phyloP scores from a whole-genome alignment of 2,113 vertebrate species.

The Rhynchopsitta pachyrhyncha region DNA sequence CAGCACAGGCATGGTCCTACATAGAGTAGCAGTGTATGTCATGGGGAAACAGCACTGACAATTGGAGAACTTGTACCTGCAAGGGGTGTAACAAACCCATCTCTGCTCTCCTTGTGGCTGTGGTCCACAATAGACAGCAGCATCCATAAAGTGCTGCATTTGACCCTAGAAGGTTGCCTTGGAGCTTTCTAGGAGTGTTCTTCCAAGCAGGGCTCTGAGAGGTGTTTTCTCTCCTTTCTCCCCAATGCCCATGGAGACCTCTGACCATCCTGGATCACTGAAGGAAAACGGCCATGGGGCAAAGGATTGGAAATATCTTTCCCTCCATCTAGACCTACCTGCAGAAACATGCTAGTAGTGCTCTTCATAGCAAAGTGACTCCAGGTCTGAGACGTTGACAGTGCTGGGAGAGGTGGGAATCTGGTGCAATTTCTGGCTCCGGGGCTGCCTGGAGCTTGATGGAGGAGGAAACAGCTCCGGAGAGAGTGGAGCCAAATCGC shows the following conservation, averaged over 20 bases:
- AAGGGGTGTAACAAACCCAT: not conserved
- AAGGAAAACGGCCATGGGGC: not conserved
- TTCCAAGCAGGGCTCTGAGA: not conserved
- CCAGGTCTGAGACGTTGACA: not conserved
- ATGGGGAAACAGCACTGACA: not conserved
- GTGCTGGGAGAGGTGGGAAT: not conserved
- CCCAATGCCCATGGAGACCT: not conserved
- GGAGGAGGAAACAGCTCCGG: not conserved
- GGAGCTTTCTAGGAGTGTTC: not conserved
- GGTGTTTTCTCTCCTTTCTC: not conserved
- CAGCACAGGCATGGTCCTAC: not conserved
- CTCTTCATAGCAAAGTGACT: not conserved
- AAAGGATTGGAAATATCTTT: not conserved
- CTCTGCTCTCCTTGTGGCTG: not conserved
- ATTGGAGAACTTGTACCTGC: not conserved
- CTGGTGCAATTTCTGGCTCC: not conserved
- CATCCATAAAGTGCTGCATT: not conserved
- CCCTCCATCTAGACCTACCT: not conserved
- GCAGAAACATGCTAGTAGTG: not conserved
- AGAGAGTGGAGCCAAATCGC: not conserved
- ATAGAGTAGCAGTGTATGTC: accelerated
- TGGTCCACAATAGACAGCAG: not conserved
- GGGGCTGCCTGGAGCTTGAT: not conserved
- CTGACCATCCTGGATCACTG: not conserved
- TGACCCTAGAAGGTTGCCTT: not conserved